phyloP scores from a whole-genome alignment of 2,113 vertebrate species.

The Kryptolebias marmoratus region DNA sequence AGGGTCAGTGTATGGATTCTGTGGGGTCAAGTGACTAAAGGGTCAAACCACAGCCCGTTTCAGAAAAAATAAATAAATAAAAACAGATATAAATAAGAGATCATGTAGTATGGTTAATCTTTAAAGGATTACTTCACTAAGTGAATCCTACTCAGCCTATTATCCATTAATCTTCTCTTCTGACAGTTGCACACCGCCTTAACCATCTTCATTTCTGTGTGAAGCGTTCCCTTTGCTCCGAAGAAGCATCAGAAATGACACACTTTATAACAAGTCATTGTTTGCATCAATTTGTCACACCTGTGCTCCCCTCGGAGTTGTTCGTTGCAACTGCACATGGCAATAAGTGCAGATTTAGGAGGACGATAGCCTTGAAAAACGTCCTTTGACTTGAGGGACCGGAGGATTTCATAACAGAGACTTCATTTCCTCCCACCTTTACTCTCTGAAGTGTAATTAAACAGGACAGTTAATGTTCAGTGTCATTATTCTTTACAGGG shows the following conservation, averaged over 20 bases:
- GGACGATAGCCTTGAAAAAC: constrained; percentile 49
- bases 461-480: constrained; percentile 66
- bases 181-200: constrained; percentile 17
- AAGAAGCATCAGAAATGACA: not conserved
- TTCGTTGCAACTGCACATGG: constrained; percentile 51
- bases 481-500: constrained; percentile 22
- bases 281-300: not conserved
- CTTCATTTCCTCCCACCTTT: constrained; percentile 43
- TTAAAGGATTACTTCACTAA: constrained; percentile 2
- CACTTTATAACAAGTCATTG: not conserved
- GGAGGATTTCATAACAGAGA: constrained; percentile 52
- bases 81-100: constrained; percentile 9
- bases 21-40: constrained; percentile 6
- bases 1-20: not conserved
- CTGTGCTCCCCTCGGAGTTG: constrained; percentile 27
- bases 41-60: constrained; percentile 27
- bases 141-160: not conserved
- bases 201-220: constrained; percentile 9
- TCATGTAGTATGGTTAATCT: not conserved
- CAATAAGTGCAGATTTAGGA: constrained; percentile 48
- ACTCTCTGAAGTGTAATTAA: constrained; percentile 71
- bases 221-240: not conserved
- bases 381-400: constrained; percentile 48
- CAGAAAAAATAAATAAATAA: constrained; percentile 10
- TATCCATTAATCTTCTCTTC: constrained; percentile 6